phyloP scores from a whole-genome alignment of 2,888 invertebrate genomes.

The Drosophila putrida region DNA sequence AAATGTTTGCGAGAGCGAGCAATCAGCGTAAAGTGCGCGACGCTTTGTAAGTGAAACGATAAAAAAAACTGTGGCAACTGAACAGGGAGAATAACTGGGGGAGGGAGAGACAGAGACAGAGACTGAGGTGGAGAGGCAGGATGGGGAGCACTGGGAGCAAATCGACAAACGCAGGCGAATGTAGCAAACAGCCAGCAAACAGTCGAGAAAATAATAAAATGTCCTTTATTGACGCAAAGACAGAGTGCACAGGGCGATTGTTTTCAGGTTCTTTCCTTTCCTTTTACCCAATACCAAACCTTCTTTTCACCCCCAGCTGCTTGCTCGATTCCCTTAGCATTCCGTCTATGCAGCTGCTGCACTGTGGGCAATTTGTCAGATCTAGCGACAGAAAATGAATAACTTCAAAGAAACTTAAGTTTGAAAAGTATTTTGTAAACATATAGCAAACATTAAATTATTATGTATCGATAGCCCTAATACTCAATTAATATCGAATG shows the following conservation, averaged over 20 bases:
- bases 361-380: too few relatives aligned
- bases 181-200: slow-evolving; percentile 41
- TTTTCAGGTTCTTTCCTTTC: slow-evolving; percentile 42
- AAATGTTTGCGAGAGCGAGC: slow-evolving; percentile 75
- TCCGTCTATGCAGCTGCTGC: slow-evolving; percentile 14
- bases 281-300: slow-evolving; percentile 19
- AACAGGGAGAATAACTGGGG: background rate
- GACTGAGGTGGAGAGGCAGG: background rate
- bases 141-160: slow-evolving; percentile 9
- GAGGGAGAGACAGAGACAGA: background rate
- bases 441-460: too few relatives aligned
- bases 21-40: slow-evolving; percentile 79
- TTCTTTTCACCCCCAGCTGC: background rate
- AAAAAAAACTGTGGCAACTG: slow-evolving; percentile 45
- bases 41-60: slow-evolving; percentile 80
- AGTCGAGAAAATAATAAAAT: slow-evolving; percentile 70
- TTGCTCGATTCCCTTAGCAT: background rate
- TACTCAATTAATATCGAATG: too few relatives aligned
- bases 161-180: slow-evolving; percentile 13
- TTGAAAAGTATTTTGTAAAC: too few relatives aligned
- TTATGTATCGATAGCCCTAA: too few relatives aligned
- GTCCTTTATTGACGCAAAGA: slow-evolving; percentile 72
- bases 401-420: too few relatives aligned
- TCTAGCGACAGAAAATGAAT: too few relatives aligned
- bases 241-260: slow-evolving; percentile 45